Base-by-base conservation (phyloP, 2,113 vertebrate species). In the Sula dactylatra region DNA sequence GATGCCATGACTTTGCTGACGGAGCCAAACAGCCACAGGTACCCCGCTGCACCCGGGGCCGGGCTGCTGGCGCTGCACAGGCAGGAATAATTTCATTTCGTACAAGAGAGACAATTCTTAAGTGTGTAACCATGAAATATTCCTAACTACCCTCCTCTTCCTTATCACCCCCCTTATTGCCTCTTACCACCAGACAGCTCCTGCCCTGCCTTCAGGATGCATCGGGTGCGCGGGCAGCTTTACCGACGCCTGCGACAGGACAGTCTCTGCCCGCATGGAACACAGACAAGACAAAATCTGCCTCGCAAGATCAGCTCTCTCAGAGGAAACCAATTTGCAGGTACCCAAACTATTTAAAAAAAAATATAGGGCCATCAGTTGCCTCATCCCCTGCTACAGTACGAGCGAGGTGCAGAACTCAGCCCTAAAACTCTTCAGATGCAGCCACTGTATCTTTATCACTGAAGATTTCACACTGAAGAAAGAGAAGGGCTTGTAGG, bases 151-250 rank as follows among this genome's bases (percentile, higher is more conserved):
- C 38, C 5, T 62, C 32, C 29, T 65, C 6, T 16, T 50, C 73
- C 50, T 22, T 6, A 14, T 21, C 7, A 14, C 5, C 10, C 25
- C 25, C 16, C 16, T 49, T 25, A 6, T 10, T 16, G 34, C 56
- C 22, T 13, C 34, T 54, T 10, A 6, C 7, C 24, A 13, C 7
- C 38, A 14, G 77, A 19, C 26, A 54, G 32, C 21, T 67, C 27
- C 64, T 9, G 10, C 36, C 34, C 42, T 9, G 15, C 10, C 25
- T 15, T 13, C 15, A 11, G 70, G 69, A 16, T 6, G 1, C 0
- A 0, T 2, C 21, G 73, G 26, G 11, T 15, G 17, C 1, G 1
- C 64, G 16, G 8, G 12, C 34, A 27, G 38, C 38, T 31, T 8
- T 9, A 11, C 24, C 8, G 4, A 7, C 8, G 11, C 22, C 56